A percentile compares a stretch with the other conserved stretches of the same genome.
These are phyloP conservation scores for Cantharis flavilabris DNA, from an alignment of 2,888 invertebrate genomes.

Conservation along the genomic window DNA sequence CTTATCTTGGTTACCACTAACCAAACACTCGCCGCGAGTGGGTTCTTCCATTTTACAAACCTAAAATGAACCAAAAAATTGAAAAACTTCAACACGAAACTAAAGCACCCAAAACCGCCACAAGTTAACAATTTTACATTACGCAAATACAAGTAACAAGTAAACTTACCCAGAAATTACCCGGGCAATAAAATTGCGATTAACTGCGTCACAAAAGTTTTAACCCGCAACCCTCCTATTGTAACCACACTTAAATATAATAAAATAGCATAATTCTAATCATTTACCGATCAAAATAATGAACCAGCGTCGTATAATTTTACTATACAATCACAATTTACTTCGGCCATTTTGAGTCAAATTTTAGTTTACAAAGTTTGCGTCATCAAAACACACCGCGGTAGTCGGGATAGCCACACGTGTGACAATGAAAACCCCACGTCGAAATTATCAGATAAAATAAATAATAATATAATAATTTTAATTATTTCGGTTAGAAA, in stretches of 20 bases:
- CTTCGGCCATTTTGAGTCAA: slow-evolving; percentile 20
- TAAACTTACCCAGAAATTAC: not conserved
- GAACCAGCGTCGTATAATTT: not conserved
- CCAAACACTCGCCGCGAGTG: not conserved
- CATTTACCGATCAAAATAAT: not conserved
- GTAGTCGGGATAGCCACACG: not conserved
- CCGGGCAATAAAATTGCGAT: not conserved
- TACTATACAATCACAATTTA: not conserved
- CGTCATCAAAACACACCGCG: slow-evolving; percentile 21
- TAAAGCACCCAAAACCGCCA: not conserved
- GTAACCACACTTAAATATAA: not conserved
- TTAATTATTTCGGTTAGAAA: no score
- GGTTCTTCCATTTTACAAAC: not conserved
- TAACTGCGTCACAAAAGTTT: not conserved
- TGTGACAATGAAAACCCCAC: not conserved
- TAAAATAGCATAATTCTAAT: not conserved
- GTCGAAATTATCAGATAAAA: not conserved
- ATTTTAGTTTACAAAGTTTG: slow-evolving; percentile 26
- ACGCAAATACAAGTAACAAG: not conserved
- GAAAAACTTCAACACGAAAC: not conserved
- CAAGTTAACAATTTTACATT: not conserved
- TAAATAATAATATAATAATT: no score
- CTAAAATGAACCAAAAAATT: not conserved
- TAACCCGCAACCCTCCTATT: no score
- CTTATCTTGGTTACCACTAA: not conserved